Base-by-base conservation (phyloP, 2,113 vertebrate species). In the Coregonus clupeaformis region DNA sequence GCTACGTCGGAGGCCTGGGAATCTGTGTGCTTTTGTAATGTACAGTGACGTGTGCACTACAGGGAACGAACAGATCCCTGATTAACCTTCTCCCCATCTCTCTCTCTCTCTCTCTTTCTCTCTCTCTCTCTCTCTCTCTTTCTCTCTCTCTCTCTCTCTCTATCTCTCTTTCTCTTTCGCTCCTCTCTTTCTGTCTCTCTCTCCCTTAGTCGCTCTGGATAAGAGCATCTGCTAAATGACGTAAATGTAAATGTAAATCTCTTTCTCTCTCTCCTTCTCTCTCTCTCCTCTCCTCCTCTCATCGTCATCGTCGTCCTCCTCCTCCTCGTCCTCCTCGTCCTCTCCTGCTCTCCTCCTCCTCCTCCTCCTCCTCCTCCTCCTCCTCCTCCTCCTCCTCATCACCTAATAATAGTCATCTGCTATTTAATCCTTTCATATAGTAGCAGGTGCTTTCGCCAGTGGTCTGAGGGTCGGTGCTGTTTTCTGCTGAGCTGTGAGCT, bases 1-100 rank as follows among this genome's bases (percentile, higher is more conserved):
- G 70, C 72, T 76, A 76, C 78, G 78, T 29, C 14, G 1, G 74
- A 72, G 36, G 47, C 65, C 25, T 66, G 75, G 74, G 68, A 69
- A 29, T 79, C 69, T 47, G 62, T 45, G 77, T 70, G 52, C 45
- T 76, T 79, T 3, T 49, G 74, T 84, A 80, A 85, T 82, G 75
- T 77, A 77, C 59, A 70, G 62, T 80, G 78, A 82, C 82, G 66
- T 25, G 7, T 49, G 42, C 75, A 68, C 72, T 59, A 65, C 66
- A 59, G 59, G 77, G 62, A 80, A 57, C 22, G 66, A 77, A 42
- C 45, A 25, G 57, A 47, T 65, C 72, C 49, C 68, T 62, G 30
- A 84, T 64, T 75, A 74, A 60, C 49, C 36, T 4, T 47, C 11
- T 11, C n/a, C 16, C 42, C 18, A 27, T 57, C 70, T 22, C 55